These are phyloP conservation scores for Epizoanthus ramosus DNA, from an alignment of 92 coral and sea anemone genomes.

Conservation along the genomic window DNA sequence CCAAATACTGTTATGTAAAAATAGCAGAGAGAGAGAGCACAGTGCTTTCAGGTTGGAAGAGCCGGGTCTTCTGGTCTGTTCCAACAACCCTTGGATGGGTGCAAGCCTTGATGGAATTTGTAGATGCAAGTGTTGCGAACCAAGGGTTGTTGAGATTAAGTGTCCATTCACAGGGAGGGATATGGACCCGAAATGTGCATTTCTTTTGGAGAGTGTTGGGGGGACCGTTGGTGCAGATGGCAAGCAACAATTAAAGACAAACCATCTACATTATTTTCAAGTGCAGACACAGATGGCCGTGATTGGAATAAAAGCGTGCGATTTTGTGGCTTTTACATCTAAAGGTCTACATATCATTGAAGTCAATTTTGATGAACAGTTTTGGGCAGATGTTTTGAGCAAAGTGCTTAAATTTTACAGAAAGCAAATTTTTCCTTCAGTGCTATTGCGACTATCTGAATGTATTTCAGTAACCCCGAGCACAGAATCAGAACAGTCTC, in stretches of 20 bases:
- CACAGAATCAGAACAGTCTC: neutral
- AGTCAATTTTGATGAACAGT: conserved; percentile 46
- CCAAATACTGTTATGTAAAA: conserved; percentile 37
- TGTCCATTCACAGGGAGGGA: conserved; percentile 48
- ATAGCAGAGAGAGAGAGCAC: conserved; percentile 38
- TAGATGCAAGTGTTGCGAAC: conserved; percentile 46
- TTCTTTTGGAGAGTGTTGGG: conserved; percentile 52
- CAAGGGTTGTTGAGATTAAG: conserved; percentile 46
- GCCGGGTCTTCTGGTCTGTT: conserved; percentile 47
- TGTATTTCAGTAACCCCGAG: neutral
- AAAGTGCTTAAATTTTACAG: conserved; percentile 38
- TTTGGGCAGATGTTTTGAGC: conserved; percentile 50
- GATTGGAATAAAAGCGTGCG: conserved; percentile 53
- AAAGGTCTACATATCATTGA: conserved; percentile 47
- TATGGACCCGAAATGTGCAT: conserved; percentile 63
- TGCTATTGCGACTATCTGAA: conserved; percentile 18
- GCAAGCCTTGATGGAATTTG: conserved; percentile 39
- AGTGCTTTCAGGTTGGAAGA: conserved; percentile 32
- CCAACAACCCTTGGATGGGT: conserved; percentile 51
- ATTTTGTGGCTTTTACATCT: conserved; percentile 57
- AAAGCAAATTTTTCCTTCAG: conserved; percentile 24
- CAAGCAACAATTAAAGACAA: conserved; percentile 24
- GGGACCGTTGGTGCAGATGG: conserved; percentile 49
- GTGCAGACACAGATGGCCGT: conserved; percentile 69
- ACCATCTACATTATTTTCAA: conserved; percentile 61